phyloP scores from a whole-genome alignment of 2,113 vertebrate genomes.

The Cinclus mexicanus region DNA sequence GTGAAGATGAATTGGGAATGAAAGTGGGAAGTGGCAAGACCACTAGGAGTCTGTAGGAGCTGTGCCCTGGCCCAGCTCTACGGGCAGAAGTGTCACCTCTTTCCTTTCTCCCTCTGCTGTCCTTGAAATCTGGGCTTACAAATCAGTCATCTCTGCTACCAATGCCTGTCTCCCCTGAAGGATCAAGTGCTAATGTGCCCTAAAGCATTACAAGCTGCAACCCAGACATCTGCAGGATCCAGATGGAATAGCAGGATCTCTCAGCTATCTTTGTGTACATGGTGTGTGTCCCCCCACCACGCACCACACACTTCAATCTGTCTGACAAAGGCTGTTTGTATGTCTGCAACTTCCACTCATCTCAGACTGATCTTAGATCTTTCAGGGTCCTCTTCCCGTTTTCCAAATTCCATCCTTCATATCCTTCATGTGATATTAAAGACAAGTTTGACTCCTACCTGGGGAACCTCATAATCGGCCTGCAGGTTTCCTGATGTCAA shows the following conservation, averaged over 20 bases:
- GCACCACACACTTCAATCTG: background rate
- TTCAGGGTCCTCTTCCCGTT: background rate
- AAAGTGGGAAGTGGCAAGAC: background rate
- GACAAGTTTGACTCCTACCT: conserved; percentile 75
- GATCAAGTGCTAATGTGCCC: background rate
- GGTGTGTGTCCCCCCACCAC: rapidly evolving
- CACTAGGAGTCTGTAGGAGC: background rate
- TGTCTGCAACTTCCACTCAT: background rate
- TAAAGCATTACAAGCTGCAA: background rate
- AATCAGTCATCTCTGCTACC: background rate
- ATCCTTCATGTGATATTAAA: background rate
- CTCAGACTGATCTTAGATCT: background rate
- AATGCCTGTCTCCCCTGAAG: background rate
- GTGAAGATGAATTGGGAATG: background rate
- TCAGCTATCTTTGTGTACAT: background rate
- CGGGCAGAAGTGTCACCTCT: background rate
- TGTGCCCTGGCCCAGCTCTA: background rate
- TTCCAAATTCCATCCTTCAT: background rate
- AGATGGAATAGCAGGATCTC: background rate
- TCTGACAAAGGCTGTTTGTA: background rate
- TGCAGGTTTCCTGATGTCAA: conserved; percentile 81
- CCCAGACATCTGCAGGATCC: background rate
- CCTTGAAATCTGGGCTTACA: background rate
- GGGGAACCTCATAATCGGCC: conserved; percentile 75
- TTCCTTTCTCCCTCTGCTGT: background rate